Base-by-base conservation (phyloP, 2,113 vertebrate species). In the Abramis brama region DNA sequence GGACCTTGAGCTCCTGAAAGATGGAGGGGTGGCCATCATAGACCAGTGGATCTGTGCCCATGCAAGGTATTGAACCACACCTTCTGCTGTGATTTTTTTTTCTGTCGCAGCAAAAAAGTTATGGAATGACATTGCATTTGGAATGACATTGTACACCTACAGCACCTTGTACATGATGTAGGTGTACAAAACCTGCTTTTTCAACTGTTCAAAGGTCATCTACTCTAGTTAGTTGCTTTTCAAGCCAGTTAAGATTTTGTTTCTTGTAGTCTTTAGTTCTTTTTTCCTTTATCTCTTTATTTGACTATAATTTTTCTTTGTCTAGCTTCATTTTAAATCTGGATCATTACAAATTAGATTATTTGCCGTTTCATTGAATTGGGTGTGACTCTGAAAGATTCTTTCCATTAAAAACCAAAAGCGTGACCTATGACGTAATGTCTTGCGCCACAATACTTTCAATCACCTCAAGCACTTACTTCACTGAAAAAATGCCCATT, bases 1-100 rank as follows among this genome's bases (percentile, higher is more conserved):
- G 27, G 97, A 99, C 86, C 91, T 99, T 83, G 95, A 96, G 71
- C 94, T 97, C 25, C 96, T 96, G 86, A 97, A 96, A 87, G 98
- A 99, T 2, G 98, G 98, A 15, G 98, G 97, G 0, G 92, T 98
- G 27, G 98, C 98, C 6, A 97, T 99, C 82, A 97, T 99, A 83
- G 98, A 99, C 90, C 98, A 99, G 91, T 99, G 98, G 98, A 96
- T 99, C 91, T 99, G 98, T 2, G 92, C 97, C 0, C 98, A 99
- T 45, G 97, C 97, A 33, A 97, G 97, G 98, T 98, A 93, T 25
- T 0, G 4, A n/a, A 12, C 68, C 81, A 59, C 21, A 52, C 55
- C 68, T 25, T 33, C 12, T 2, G 4, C n/a, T 52, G 7, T 8
- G 9, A 43, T 43, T 17, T 50, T 62, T 60, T 62, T 60, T 71